phyloP scores from a whole-genome alignment of 2,888 invertebrate species.

The Noctua comes region DNA sequence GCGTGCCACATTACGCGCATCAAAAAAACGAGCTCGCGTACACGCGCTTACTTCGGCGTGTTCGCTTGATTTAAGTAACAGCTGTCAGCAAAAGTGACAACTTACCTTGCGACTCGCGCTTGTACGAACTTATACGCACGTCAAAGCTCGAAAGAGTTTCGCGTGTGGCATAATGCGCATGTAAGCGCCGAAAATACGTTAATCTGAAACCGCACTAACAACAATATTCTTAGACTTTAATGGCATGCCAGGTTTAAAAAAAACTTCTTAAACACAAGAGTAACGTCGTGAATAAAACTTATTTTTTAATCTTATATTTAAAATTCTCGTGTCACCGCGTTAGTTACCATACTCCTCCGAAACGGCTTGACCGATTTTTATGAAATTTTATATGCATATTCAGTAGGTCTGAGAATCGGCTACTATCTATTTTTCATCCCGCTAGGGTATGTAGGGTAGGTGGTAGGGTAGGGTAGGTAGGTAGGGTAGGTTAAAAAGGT shows the following conservation, averaged over 20 bases:
- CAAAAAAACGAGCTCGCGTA: background rate
- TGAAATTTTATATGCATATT: no score
- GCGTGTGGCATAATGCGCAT: background rate
- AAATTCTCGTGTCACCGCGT: no score
- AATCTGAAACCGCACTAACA: background rate
- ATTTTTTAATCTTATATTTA: no score
- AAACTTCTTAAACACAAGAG: background rate
- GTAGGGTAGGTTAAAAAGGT: no score
- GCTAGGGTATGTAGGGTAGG: no score
- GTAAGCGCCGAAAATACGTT: background rate
- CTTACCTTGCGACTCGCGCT: background rate
- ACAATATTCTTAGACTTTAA: rapidly evolving
- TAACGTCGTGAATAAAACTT: slow-evolving; percentile 40
- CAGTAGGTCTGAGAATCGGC: no score
- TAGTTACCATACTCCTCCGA: no score
- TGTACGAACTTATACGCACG: background rate
- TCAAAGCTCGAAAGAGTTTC: background rate
- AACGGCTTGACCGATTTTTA: no score
- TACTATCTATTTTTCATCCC: no score
- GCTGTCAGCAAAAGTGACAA: background rate
- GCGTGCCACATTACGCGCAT: background rate
- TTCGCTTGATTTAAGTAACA: background rate
- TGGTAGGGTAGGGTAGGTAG: no score
- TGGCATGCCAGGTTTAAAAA: background rate
- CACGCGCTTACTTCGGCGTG: no score